Evolutionary conservation across 2,113 vertebrate species (phyloP).

Genomic region (Notarius lentiginosus): DNA sequence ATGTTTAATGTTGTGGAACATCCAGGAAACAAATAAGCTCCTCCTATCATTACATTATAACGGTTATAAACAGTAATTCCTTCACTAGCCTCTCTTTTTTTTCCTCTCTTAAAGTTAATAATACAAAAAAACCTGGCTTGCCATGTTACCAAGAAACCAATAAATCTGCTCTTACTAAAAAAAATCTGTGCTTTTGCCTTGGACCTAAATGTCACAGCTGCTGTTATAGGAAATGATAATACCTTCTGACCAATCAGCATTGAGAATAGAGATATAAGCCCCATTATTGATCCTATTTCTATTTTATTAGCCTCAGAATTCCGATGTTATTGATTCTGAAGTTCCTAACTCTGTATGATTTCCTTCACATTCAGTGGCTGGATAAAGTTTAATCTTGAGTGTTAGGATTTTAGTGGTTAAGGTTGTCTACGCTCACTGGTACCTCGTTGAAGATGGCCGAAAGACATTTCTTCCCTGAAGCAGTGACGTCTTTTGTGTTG

Average conservation of each 20-base stretch:
- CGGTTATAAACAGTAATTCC: neutral
- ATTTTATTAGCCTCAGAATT: neutral
- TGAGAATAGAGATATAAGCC: neutral
- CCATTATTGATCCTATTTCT: neutral
- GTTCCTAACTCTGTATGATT: neutral
- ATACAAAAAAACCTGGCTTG: neutral
- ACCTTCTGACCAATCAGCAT: neutral
- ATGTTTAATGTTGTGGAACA: neutral
- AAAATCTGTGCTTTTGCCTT: neutral
- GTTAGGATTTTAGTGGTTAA: constrained; percentile 4
- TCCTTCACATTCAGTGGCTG: neutral
- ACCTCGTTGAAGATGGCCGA: constrained; percentile 82
- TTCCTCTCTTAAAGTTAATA: neutral
- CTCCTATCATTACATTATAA: neutral
- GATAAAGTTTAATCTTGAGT: neutral
- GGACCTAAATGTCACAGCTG: neutral
- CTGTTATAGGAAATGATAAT: neutral
- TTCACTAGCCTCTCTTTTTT: neutral
- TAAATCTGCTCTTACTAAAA: neutral
- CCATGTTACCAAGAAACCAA: neutral
- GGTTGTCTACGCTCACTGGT: constrained; percentile 5
- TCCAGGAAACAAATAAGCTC: neutral
- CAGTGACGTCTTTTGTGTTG: neutral
- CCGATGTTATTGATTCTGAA: neutral
- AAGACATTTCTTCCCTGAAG: constrained; percentile 65